phyloP scores from a whole-genome alignment of 2,113 vertebrate genomes.

The Mus musculus region GRCm39 chr9:36978001-36978500 shows the following conservation, averaged over 20 bases:
- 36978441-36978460: neutral
- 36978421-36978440: neutral
- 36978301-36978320: neutral
- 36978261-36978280: constrained; percentile 17
- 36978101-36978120: neutral
- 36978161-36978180: constrained; percentile 16
- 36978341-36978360: neutral
- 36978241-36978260: neutral
- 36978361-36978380: neutral
- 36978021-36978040: neutral
- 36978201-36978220: neutral
- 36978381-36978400: neutral
- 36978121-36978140: neutral
- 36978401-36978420: constrained; percentile 44
- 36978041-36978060: neutral
- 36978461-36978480: constrained; percentile 12
- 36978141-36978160: neutral
- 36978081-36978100: neutral
- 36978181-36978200: neutral
- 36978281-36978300: neutral
- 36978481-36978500: constrained; percentile 20
- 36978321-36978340: constrained; percentile 8
- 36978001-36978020: neutral
- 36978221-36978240: constrained; percentile 8
- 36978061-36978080: neutral